phyloP scores from a whole-genome alignment of 2,113 vertebrate species.

The Glaucidium brasilianum region DNA sequence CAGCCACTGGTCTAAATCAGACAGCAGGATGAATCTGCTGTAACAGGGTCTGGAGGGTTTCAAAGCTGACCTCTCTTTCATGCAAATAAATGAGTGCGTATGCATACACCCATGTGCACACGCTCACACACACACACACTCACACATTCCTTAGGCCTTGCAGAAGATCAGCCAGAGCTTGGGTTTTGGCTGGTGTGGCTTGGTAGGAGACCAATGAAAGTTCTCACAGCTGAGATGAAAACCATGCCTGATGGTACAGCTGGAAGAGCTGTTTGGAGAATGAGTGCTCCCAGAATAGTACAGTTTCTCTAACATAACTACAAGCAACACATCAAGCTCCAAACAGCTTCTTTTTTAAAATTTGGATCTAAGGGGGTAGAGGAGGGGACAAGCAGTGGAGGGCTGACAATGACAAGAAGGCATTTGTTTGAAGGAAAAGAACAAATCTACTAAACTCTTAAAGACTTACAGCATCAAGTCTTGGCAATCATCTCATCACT shows the following conservation, averaged over 20 bases:
- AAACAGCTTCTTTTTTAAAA: neutral
- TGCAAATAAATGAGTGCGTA: fast-evolving
- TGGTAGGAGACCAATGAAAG: neutral
- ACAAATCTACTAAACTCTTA: neutral
- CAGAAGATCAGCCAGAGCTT: neutral
- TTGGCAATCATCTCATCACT: neutral
- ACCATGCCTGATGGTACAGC: neutral
- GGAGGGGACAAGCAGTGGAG: neutral
- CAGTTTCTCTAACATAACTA: neutral
- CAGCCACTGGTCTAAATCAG: neutral
- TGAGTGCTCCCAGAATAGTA: neutral
- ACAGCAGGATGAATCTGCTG: neutral
- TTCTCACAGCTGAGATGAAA: neutral
- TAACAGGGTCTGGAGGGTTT: neutral
- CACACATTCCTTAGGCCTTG: neutral
- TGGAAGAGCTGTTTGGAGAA: neutral
- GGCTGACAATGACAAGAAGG: neutral
- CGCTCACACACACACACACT: too few species aligned
- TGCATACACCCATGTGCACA: too few species aligned
- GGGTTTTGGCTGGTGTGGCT: neutral
- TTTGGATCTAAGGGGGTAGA: neutral
- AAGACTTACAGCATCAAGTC: neutral
- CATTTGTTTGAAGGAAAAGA: neutral
- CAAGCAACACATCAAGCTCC: neutral
- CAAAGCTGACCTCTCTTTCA: neutral